A percentile compares a stretch with the other conserved stretches of the same genome.
Evolutionary conservation across 2,888 invertebrate genomes (phyloP).

Genomic region (Drosophila helvetica): DNA sequence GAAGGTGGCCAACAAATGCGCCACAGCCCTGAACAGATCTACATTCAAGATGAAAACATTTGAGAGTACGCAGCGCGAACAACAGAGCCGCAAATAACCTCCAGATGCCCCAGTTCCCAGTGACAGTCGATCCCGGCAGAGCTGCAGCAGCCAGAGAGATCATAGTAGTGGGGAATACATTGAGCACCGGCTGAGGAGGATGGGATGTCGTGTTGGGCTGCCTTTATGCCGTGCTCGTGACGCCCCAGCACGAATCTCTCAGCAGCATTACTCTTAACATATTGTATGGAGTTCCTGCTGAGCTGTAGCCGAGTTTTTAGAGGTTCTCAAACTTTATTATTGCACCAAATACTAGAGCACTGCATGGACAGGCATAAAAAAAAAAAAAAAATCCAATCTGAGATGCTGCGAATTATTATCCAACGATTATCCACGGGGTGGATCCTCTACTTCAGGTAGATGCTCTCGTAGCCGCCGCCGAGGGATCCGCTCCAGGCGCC

Average conservation of each 20-base stretch:
- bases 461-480: slow-evolving; percentile 57
- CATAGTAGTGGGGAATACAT: slow-evolving; percentile 94
- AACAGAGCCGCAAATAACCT: slow-evolving; percentile 49
- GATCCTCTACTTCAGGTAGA: slow-evolving; percentile 58
- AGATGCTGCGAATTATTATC: slow-evolving; percentile 9
- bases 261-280: slow-evolving; percentile 95
- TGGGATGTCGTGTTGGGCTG: slow-evolving; percentile 93
- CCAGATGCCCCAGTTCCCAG: slow-evolving; percentile 12
- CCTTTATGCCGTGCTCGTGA: slow-evolving; percentile 94
- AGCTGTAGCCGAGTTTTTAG: slow-evolving; percentile 64
- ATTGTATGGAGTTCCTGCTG: slow-evolving; percentile 90
- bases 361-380: too few relatives aligned
- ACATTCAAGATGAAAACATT: slow-evolving; percentile 89
- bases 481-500: slow-evolving; percentile 54
- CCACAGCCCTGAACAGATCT: slow-evolving; percentile 88
- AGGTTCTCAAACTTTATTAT: slow-evolving; percentile 70
- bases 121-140: slow-evolving; percentile 18
- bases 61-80: slow-evolving; percentile 87
- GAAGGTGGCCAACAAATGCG: slow-evolving; percentile 89
- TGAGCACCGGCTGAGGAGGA: slow-evolving; percentile 92
- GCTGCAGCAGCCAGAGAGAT: slow-evolving; percentile 85
- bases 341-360: too few relatives aligned
- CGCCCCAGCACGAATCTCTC: slow-evolving; percentile 93
- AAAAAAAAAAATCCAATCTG: neutral
- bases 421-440: neutral